phyloP scores from a whole-genome alignment of 1,140 invertebrate species.

The Drosophila oshimai region DNA sequence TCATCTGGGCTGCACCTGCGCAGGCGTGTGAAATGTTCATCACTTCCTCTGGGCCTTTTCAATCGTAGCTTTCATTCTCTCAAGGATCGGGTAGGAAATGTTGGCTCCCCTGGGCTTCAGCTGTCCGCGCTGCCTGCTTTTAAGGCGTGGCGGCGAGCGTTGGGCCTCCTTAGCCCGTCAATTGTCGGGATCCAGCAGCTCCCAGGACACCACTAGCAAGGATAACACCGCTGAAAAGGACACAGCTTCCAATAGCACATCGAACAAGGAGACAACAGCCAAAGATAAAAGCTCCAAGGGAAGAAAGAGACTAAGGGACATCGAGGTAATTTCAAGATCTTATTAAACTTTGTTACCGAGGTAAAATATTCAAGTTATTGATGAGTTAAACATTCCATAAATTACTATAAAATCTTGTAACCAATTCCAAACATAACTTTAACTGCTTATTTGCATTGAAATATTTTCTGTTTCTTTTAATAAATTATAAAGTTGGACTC shows the following conservation, averaged over 20 bases:
- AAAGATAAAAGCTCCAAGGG: conserved; percentile 1
- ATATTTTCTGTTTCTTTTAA: no score
- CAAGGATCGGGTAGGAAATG: conserved; percentile 62
- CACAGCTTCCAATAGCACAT: not conserved
- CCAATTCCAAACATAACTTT: no score
- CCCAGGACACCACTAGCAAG: not conserved
- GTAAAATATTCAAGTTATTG: no score
- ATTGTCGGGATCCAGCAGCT: conserved; percentile 25
- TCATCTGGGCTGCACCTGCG: conserved; percentile 57
- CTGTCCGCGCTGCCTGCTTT: conserved; percentile 86
- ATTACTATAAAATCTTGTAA: no score
- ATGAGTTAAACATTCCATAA: no score
- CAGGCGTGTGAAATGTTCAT: conserved; percentile 58
- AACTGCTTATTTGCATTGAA: no score
- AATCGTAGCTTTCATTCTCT: conserved; percentile 20
- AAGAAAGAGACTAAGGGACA: conserved; percentile 21
- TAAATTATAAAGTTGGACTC: no score
- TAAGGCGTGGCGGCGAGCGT: conserved; percentile 8
- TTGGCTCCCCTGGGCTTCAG: conserved; percentile 90
- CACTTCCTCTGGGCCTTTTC: conserved; percentile 45
- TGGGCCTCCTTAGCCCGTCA: conserved; percentile 6
- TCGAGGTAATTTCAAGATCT: conserved; percentile 30
- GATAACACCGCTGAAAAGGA: not conserved
- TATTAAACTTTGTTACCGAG: no score
- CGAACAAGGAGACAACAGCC: not conserved